Conservation (phyloP, 2,888 invertebrate species). For the Eucriotettix oculatus region DNA sequence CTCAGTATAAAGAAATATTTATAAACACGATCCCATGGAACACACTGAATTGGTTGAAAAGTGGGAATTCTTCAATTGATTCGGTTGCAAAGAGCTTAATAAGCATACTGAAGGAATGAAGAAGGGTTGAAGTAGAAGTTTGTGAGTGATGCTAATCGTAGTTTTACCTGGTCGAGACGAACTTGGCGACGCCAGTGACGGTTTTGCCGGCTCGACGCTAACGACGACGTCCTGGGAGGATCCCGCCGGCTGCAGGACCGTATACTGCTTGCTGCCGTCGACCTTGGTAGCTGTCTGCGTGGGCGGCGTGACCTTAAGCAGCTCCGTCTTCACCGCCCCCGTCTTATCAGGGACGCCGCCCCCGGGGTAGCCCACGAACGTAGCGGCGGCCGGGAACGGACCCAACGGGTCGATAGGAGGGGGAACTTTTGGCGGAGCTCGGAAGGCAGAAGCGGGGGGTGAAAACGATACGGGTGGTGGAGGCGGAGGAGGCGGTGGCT, state of each 20-base stretch:
- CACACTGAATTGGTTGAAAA: too few species aligned
- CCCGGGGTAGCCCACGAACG: constrained; percentile 55
- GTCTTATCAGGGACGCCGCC: background rate
- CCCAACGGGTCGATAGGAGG: constrained; percentile 29
- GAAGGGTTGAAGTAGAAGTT: too few species aligned
- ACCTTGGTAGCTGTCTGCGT: constrained; percentile 7
- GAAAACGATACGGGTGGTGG: constrained; percentile 27
- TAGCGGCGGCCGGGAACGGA: constrained; percentile 50
- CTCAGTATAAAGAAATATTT: too few species aligned
- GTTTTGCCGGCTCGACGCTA: constrained; percentile 34
- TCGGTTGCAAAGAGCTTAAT: too few species aligned
- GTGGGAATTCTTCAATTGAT: too few species aligned
- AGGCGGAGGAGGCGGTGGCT: background rate
- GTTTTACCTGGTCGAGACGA: background rate
- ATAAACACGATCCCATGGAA: too few species aligned
- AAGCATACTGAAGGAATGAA: too few species aligned
- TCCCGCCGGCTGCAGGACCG: constrained; percentile 70
- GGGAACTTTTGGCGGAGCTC: constrained; percentile 27
- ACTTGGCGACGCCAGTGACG: background rate
- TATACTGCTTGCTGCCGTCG: constrained; percentile 56
- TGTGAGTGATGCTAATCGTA: too few species aligned
- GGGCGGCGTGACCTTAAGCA: background rate
- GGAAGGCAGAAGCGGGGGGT: constrained; percentile 56
- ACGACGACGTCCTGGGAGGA: constrained; percentile 47
- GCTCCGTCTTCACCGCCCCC: background rate